Evolutionary conservation across 1,140 invertebrate species (phyloP), one percentile per base, ranked within the genome.

Genomic region (Linepithema humile): DNA sequence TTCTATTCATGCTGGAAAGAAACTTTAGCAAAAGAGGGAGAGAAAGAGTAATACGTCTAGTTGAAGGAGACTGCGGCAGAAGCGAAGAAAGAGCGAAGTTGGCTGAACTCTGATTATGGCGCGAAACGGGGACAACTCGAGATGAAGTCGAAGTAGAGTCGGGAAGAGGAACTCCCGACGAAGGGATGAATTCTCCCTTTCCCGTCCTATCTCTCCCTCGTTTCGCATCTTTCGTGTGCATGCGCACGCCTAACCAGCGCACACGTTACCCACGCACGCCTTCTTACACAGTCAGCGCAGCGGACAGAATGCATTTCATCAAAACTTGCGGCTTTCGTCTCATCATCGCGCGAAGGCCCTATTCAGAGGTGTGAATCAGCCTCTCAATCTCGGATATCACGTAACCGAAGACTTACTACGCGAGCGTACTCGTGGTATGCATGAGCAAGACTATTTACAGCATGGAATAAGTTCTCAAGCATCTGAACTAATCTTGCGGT

Each of bases 261-360:
- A 10, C 62, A 40, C 64, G 75, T 55, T 80, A 69, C 12, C 10
- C 23, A 69, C 62, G 75, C 75, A 57, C 48, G 32, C 62, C 78
- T 78, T 83, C 64, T 65, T 83, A 74, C 53, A 77, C 57, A 59
- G 73, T 69, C 70, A 20, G 15, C 17, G 48, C 43, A 20, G 48
- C 57, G 35, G 70, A 40, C 50, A 74, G 74, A 77, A 87, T 82
- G 82, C 87, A 85, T 91, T 91, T 90, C 87, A 91, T 91, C 89
- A 85, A 91, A 91, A 91, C 88, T 91, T 91, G 89, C 69, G 83
- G 85, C 74, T 88, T 78, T 83, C 57, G 38, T 59, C 55, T 60
- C 35, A 53, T 20, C 72, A 10, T 9, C 55, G 70, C 43, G 29
- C 80, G 70, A 29, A 17, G 7, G 17, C 9, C 35, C 60, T 38